phyloP scores from a whole-genome alignment of 2,888 invertebrate species.

The Branchipolynoe longqiensis region DNA sequence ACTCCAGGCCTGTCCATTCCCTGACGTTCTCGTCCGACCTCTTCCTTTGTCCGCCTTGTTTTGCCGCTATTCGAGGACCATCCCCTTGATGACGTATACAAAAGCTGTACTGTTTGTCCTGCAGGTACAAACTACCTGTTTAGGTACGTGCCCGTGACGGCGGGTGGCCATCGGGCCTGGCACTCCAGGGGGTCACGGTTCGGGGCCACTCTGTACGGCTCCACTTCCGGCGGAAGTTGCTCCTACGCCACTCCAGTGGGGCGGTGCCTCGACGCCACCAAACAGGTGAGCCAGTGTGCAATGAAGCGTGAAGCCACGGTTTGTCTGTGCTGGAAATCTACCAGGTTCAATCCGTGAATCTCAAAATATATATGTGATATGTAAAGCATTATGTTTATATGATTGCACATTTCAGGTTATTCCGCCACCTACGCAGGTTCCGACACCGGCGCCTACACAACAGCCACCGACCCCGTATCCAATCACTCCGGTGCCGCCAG shows the following conservation, averaged over 20 bases:
- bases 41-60: too few relatives aligned
- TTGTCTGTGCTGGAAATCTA: neutral
- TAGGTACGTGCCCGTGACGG: neutral
- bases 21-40: too few relatives aligned
- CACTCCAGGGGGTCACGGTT: neutral
- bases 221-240: neutral
- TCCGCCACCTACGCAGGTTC: neutral
- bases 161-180: constrained; percentile 11
- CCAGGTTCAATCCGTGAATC: too few relatives aligned
- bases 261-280: neutral
- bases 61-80: too few relatives aligned
- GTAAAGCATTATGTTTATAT: too few relatives aligned
- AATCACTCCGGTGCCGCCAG: neutral
- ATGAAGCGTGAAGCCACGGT: neutral
- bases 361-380: too few relatives aligned
- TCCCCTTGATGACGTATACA: too few relatives aligned
- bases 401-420: neutral
- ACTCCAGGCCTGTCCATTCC: too few relatives aligned
- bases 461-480: neutral
- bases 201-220: constrained; percentile 31
- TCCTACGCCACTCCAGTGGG: constrained; percentile 16
- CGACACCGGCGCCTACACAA: neutral
- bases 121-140: too few relatives aligned
- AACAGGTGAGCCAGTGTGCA: constrained; percentile 6
- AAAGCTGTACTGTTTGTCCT: too few relatives aligned